These are phyloP conservation scores for Telmatochromis sp. DNA, from an alignment of 2,113 vertebrate species.

Conservation along the genomic window DNA sequence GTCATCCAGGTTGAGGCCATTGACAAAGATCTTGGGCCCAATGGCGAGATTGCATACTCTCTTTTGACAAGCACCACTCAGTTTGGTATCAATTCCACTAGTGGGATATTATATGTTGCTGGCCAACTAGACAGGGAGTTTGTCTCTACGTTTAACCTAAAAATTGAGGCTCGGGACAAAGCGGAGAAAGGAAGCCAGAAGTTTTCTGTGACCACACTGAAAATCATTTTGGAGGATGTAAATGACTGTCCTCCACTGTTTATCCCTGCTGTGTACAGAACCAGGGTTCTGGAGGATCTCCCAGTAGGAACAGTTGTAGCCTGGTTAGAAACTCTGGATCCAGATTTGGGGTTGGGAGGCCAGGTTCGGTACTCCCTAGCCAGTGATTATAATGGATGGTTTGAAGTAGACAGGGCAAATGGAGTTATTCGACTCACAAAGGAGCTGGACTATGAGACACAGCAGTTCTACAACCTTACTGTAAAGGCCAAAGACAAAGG, in stretches of 20 bases:
- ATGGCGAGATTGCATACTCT: constrained; percentile 84
- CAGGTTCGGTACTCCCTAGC: constrained; percentile 89
- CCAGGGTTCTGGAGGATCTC: constrained; percentile 89
- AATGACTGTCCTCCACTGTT: constrained; percentile 93
- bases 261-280: constrained; percentile 83
- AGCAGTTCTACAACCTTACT: constrained; percentile 94
- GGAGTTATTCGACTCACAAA: constrained; percentile 87
- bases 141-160: constrained; percentile 80
- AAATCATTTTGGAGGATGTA: constrained; percentile 84
- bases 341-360: constrained; percentile 87
- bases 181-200: constrained; percentile 78
- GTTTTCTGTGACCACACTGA: constrained; percentile 81
- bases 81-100: constrained; percentile 88
- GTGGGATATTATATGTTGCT: constrained; percentile 84
- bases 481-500: constrained; percentile 94
- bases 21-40: constrained; percentile 87
- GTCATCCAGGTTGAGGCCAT: constrained; percentile 92
- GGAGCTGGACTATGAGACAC: constrained; percentile 91
- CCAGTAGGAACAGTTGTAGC: constrained; percentile 89
- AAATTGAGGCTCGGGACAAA: constrained; percentile 89
- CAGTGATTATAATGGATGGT: constrained; percentile 87
- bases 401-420: constrained; percentile 88
- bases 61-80: constrained; percentile 85
- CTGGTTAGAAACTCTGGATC: constrained; percentile 93
- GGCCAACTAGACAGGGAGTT: constrained; percentile 89